Percentiles rank a stretch among this genome's conserved stretches.
Evolutionary conservation across 2,797 vertebrate species (phyloP).

Genomic region (Eulemur mongoz): DNA sequence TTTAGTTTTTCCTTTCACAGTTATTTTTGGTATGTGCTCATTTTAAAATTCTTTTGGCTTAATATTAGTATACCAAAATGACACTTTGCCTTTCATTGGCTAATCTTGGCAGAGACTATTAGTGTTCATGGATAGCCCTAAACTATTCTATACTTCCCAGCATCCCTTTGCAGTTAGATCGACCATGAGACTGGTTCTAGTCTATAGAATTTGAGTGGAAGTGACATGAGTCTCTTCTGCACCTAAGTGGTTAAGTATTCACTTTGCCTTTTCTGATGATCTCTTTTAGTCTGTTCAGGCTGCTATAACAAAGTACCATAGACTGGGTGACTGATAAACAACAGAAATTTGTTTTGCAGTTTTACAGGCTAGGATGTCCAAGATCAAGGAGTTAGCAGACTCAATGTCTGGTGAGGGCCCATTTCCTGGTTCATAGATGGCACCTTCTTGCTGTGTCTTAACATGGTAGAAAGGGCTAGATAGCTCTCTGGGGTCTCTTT

Average conservation of each 20-base stretch:
- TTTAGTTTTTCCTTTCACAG: not conserved
- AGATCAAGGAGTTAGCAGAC: not conserved
- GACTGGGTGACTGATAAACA: not conserved
- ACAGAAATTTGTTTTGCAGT: not conserved
- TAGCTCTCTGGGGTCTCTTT: not conserved
- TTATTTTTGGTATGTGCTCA: not conserved
- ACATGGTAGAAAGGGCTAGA: not conserved
- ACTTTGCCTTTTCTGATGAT: not conserved
- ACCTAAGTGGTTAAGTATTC: not conserved
- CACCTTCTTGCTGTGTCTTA: not conserved
- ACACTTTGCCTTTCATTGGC: not conserved
- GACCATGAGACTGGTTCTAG: not conserved
- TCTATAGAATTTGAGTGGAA: not conserved
- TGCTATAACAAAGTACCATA: not conserved
- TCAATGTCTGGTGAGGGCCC: not conserved
- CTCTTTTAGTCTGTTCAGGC: not conserved
- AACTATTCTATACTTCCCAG: not conserved
- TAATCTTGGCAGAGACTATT: not conserved
- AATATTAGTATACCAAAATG: not conserved
- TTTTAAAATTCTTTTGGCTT: constrained; percentile 16
- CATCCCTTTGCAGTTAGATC: not conserved
- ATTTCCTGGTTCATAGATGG: not conserved
- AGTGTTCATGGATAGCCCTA: not conserved
- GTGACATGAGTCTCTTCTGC: not conserved
- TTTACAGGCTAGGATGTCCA: not conserved